Evolutionary conservation across 2,888 invertebrate genomes (phyloP), one percentile per base, ranked within the genome.

Genomic region (Keiferia lycopersicella): DNA sequence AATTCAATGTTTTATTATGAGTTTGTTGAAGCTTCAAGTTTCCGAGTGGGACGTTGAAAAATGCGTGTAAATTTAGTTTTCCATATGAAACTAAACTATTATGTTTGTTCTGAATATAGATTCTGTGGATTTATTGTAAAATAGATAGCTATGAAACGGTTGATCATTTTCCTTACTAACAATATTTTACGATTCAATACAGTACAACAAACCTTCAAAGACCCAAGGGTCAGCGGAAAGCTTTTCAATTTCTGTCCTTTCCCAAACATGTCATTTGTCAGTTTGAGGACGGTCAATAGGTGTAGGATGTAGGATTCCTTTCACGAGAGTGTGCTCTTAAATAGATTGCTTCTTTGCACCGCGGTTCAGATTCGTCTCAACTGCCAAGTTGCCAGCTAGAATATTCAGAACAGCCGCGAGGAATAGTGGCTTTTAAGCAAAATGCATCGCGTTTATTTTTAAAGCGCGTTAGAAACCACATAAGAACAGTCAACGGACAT

Each of bases 251-350:
- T 34, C 14, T 53, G 22, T 12, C 56, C 56, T 34, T 56, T 34
- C 16, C 56, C 56, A 26, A 56, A 16, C 16, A 7, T 16, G 56
- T 56, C 34, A 56, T 56, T 56, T 56, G 56, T 56, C 56, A 56
- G 56, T 16, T n/a, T n/a, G 56, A 56, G 34, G 1, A 10, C n/a
- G 18, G 34, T 26, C 56, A 6, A 18, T 56, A 30, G n/a, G n/a
- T n/a, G n/a, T n/a, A n/a, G n/a, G n/a, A 16, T 56, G 34, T 16
- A 16, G 34, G 14, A 56, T 56, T 56, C 26, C 16, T 34, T 34
- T 56, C 56, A 56, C 56, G 56, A 7, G 16, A 34, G 16, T 56
- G n/a, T 34, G 56, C 56, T 56, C 26, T 56, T 56, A 56, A 34
- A 56, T 16, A 34, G 26, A 56, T 56, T 56, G 56, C 30, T 56